Evolutionary conservation across 2,113 vertebrate genomes (phyloP).

Genomic region (Pionites leucogaster): DNA sequence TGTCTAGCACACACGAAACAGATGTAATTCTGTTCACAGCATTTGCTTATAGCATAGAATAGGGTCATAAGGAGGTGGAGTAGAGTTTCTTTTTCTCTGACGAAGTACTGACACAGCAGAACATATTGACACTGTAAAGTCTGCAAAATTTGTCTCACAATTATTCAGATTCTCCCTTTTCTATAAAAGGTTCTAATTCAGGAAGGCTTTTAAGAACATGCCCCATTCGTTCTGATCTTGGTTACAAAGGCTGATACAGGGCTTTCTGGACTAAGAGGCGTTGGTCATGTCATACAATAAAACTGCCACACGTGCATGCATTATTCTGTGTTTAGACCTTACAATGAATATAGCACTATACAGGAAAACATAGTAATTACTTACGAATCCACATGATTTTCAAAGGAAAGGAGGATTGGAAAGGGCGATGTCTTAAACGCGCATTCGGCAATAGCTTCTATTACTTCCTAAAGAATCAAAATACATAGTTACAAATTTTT

Average conservation of each 20-base stretch:
- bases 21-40: not conserved
- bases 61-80: not conserved
- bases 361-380: conserved; percentile 63
- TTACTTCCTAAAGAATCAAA: conserved; percentile 88
- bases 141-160: not conserved
- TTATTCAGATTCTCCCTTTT: not conserved
- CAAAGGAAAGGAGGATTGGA: conserved; percentile 95
- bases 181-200: not conserved
- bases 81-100: not conserved
- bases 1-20: not conserved
- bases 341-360: not conserved
- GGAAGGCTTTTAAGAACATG: not conserved
- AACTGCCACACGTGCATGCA: not conserved
- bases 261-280: not conserved
- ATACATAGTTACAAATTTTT: not conserved
- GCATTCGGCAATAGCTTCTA: conserved; percentile 96
- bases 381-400: conserved; percentile 99
- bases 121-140: not conserved
- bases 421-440: conserved; percentile 98
- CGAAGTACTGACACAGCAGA: not conserved
- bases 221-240: not conserved
- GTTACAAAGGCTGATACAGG: too few relatives aligned
- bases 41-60: not conserved
- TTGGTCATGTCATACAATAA: not conserved
- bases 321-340: not conserved